phyloP scores from a whole-genome alignment of 2,797 vertebrate genomes.

The Sarcophilus harrisii region DNA sequence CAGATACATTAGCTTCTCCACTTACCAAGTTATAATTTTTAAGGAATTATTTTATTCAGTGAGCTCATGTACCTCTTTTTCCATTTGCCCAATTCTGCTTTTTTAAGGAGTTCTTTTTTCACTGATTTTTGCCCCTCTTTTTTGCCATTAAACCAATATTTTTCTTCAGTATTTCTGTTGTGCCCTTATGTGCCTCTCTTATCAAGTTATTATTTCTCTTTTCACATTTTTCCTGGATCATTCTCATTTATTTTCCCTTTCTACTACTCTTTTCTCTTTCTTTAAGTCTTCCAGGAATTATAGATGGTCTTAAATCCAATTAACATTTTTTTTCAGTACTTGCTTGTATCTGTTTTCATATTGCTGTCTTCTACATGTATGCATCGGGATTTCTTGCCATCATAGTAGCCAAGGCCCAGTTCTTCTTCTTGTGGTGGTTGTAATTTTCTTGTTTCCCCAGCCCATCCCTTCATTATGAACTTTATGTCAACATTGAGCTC shows the following conservation, averaged over 20 bases:
- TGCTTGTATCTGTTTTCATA: neutral
- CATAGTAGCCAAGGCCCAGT: neutral
- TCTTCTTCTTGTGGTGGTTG: neutral
- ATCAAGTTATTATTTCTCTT: neutral
- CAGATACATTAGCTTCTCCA: neutral
- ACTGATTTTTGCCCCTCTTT: neutral
- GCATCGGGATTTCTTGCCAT: neutral
- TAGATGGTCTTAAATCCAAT: neutral
- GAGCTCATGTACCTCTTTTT: neutral
- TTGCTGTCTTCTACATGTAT: neutral
- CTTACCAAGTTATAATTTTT: neutral
- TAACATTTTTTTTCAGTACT: neutral
- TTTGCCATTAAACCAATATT: neutral
- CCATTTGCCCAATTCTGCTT: neutral
- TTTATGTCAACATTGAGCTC: neutral
- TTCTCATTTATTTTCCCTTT: neutral
- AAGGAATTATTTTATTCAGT: neutral
- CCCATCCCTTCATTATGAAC: neutral
- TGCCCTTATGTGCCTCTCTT: too few relatives aligned
- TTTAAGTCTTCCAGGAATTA: neutral
- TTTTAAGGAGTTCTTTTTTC: neutral
- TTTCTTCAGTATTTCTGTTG: too few relatives aligned
- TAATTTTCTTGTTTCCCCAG: neutral
- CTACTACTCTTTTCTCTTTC: neutral
- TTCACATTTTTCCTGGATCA: neutral